A percentile compares a stretch with the other conserved stretches of the same genome.
Evolutionary conservation across 2,797 vertebrate genomes (phyloP).

Genomic region (Sparus aurata): DNA sequence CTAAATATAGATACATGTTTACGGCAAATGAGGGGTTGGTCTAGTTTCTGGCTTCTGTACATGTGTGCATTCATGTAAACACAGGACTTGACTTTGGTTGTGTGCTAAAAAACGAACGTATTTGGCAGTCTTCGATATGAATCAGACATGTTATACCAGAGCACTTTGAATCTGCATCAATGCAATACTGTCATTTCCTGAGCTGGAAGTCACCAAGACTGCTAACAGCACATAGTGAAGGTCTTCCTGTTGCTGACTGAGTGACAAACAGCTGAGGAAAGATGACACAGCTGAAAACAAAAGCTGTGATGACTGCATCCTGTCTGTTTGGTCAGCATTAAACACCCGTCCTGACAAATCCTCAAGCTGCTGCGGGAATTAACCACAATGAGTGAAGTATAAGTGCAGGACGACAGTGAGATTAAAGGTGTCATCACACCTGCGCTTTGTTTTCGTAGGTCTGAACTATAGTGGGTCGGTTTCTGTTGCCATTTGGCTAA

Average conservation of each 20-base stretch:
- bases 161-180: neutral
- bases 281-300: neutral
- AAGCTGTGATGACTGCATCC: neutral
- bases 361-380: neutral
- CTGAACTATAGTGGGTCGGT: neutral
- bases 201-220: neutral
- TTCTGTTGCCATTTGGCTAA: neutral
- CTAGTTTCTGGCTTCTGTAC: neutral
- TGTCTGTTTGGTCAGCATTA: conserved; percentile 6
- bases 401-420: neutral
- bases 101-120: neutral
- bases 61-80: neutral
- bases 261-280: neutral
- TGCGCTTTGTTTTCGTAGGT: neutral
- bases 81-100: neutral
- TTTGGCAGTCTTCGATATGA: neutral
- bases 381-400: neutral
- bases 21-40: conserved; percentile 16
- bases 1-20: conserved; percentile 27
- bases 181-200: too few relatives aligned
- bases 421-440: neutral
- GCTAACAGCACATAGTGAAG: too few relatives aligned
- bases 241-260: neutral
- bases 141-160: neutral
- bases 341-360: neutral